Base-by-base conservation (phyloP, 1,140 invertebrate species). In the Hylyphantes graminicola region DNA sequence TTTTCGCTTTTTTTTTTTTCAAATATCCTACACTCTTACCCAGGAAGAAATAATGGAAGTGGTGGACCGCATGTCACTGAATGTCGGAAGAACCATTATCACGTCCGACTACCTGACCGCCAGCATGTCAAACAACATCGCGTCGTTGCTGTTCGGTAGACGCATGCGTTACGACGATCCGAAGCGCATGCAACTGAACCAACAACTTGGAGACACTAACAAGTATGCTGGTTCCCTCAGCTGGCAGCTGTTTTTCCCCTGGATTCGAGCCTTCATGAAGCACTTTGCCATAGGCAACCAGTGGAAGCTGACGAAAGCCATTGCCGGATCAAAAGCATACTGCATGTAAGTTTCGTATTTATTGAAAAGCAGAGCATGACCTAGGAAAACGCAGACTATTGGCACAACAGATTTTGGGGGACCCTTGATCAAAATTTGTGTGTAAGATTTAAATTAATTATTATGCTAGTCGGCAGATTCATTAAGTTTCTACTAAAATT, bases 111-210 rank as follows among this genome's bases (percentile, higher is more conserved):
- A 17, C 82, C 85, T 80, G 72, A 87, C 77, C 65, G 82, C n/a
- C 55, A 79, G 55, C 68, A 85, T 51, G 57, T 87, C 88, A 9
- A 98, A 97, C 87, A 94, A 94, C 0, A 89, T 97, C 0, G 97
- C 96, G 94, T 93, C 91, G 72, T 95, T 97, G 93, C 92, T 97
- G 90, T 94, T 96, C 77, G 94, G 95, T 2, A 93, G 92, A 87
- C 89, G 93, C 87, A 93, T 92, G 21, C 85, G 87, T 4, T 88
- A 90, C 82, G 86, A 91, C 77, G 91, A 93, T 87, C 87, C 90
- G 7, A 92, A 94, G 87, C 90, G 96, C 78, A 91, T 91, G 63
- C 89, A 92, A 35, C 89, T 96, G 0, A 93, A 95, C 89, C 89
- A 89, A 67, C 91, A 95, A n/a, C 89, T 96, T 8, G 92, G 92